phyloP scores from a whole-genome alignment of 2,113 vertebrate genomes.

The Conger conger region DNA sequence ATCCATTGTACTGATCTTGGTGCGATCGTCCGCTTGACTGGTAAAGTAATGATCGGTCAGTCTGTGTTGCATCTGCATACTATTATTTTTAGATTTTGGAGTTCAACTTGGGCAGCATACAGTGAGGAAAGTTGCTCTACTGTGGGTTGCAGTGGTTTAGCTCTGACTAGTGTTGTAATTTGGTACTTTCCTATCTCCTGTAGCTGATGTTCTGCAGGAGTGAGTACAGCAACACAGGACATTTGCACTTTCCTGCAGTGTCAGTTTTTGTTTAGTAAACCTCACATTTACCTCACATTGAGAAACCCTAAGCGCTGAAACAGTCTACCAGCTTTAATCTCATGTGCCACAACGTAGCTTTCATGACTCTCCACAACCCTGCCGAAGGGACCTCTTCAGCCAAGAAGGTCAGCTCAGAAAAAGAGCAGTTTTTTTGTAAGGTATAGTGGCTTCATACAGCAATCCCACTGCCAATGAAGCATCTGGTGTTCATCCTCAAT shows the following conservation, averaged over 20 bases:
- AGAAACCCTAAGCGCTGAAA: not conserved
- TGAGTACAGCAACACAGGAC: not conserved
- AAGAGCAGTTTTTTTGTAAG: not conserved
- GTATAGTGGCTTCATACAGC: conserved; percentile 2
- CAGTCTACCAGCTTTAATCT: conserved; percentile 23
- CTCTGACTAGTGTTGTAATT: not conserved
- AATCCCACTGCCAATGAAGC: not conserved
- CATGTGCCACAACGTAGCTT: conserved; percentile 34
- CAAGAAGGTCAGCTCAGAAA: conserved; percentile 8
- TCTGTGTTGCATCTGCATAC: not conserved
- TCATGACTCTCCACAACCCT: conserved; percentile 7
- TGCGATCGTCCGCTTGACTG: not conserved
- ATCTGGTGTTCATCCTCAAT: not conserved
- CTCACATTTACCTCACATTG: not conserved
- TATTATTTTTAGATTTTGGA: not conserved
- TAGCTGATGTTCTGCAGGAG: no score
- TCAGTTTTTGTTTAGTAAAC: not conserved
- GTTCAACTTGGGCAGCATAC: not conserved
- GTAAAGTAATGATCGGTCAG: not conserved
- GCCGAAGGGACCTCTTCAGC: conserved; percentile 20
- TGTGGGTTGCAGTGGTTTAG: not conserved
- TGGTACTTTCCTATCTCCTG: not conserved
- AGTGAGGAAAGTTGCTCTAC: not conserved
- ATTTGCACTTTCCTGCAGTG: no score
- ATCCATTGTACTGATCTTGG: no score